Percentiles rank a stretch among this genome's conserved stretches.
These are phyloP conservation scores for Cephus sareptanus DNA, from an alignment of 2,888 invertebrate genomes.

Conservation along the genomic window DNA sequence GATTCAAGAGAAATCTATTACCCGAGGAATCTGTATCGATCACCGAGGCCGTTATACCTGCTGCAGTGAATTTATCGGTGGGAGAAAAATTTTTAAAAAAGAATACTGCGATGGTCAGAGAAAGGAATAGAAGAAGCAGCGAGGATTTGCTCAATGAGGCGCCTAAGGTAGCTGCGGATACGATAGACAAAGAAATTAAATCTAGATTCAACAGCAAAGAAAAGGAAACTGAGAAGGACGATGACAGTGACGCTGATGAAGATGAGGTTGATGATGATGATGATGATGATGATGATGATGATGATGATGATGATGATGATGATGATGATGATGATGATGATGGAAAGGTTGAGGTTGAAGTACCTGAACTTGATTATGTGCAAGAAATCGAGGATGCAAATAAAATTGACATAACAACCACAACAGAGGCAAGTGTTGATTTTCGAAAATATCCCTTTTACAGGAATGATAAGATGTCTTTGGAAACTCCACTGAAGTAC, in stretches of 20 bases:
- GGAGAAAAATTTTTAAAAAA: background rate
- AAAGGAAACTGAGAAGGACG: constrained; percentile 28
- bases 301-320: constrained; percentile 57
- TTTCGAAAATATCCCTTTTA: constrained; percentile 77
- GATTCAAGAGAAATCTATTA: constrained; percentile 23
- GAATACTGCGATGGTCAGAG: background rate
- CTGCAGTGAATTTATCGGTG: background rate
- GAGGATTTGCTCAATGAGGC: constrained; percentile 43
- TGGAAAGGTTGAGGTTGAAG: constrained; percentile 43
- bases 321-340: constrained; percentile 47
- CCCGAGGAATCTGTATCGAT: constrained; percentile 35
- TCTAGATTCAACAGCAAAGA: constrained; percentile 40
- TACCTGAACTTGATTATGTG: constrained; percentile 48
- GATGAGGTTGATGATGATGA: constrained; percentile 55
- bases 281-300: constrained; percentile 54
- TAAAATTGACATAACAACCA: constrained; percentile 31
- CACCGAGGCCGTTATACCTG: background rate
- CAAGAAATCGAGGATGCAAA: constrained; percentile 47
- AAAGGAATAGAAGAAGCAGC: constrained; percentile 19
- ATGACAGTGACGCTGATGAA: constrained; percentile 52
- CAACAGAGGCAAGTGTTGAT: constrained; percentile 33
- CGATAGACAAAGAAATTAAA: constrained; percentile 53
- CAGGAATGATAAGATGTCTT: constrained; percentile 64
- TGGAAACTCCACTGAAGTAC: constrained; percentile 75
- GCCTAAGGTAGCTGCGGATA: constrained; percentile 38